phyloP scores from a whole-genome alignment of 1,140 invertebrate species.

The Lanistes nyassanus region DNA sequence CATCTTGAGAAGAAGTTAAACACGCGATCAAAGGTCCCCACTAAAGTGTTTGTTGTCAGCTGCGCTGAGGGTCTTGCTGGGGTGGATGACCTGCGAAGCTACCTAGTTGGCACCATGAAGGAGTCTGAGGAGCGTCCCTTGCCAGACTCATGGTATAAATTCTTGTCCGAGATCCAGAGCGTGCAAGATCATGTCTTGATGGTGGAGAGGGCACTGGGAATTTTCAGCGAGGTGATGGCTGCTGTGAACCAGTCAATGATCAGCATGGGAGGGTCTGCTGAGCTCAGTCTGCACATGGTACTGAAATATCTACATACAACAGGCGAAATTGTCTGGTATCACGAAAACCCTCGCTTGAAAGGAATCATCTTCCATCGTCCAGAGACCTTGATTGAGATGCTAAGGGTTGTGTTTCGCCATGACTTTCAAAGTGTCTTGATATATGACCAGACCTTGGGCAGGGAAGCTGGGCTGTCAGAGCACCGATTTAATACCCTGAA shows the following conservation, averaged over 20 bases:
- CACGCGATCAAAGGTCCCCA: slow-evolving; percentile 45
- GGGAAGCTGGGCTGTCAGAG: slow-evolving; percentile 34
- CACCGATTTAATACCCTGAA: slow-evolving; percentile 52
- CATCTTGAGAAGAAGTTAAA: slow-evolving; percentile 51
- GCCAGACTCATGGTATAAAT: slow-evolving; percentile 55
- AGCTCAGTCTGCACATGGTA: slow-evolving; percentile 51
- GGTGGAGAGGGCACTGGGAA: slow-evolving; percentile 42
- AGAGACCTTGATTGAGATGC: slow-evolving; percentile 60
- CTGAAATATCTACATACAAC: slow-evolving; percentile 58
- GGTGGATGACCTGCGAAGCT: slow-evolving; percentile 31
- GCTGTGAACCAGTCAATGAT: slow-evolving; percentile 50
- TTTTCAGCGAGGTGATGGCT: slow-evolving; percentile 50
- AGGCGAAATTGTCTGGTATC: slow-evolving; percentile 61
- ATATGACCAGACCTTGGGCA: slow-evolving; percentile 42
- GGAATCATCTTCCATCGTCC: slow-evolving; percentile 59
- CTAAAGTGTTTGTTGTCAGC: slow-evolving; percentile 50
- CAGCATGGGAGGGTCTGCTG: slow-evolving; percentile 49
- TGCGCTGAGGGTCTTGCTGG: slow-evolving; percentile 53
- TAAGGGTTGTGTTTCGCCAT: slow-evolving; percentile 60
- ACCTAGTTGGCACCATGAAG: slow-evolving; percentile 36
- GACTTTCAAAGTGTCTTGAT: slow-evolving; percentile 55
- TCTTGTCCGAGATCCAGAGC: slow-evolving; percentile 48
- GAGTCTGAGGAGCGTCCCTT: slow-evolving; percentile 41
- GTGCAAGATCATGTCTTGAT: slow-evolving; percentile 45
- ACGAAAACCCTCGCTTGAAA: slow-evolving; percentile 51